phyloP scores from a whole-genome alignment of 2,113 vertebrate species.

The Recurvirostra avosetta region DNA sequence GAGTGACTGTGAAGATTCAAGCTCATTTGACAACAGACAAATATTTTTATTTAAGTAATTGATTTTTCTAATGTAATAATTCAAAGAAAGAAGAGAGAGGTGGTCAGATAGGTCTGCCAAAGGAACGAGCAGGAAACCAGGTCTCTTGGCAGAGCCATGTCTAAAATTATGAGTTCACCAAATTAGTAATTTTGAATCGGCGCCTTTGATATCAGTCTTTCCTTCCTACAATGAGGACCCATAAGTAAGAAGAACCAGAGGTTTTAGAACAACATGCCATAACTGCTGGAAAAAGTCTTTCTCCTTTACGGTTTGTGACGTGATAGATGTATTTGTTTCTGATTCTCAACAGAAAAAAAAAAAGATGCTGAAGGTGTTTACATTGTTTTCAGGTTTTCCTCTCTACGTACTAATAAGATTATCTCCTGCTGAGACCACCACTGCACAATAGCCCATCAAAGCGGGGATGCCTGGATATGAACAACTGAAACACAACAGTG shows the following conservation, averaged over 20 bases:
- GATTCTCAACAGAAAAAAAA: not conserved
- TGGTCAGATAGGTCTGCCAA: not conserved
- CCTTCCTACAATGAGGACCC: not conserved
- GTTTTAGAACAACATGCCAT: not conserved
- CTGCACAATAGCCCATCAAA: not conserved
- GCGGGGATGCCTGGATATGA: not conserved
- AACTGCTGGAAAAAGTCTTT: not conserved
- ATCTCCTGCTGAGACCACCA: not conserved
- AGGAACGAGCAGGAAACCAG: not conserved
- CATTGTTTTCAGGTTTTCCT: not conserved
- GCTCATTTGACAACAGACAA: not conserved
- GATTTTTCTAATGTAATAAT: not conserved
- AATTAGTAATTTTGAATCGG: not conserved
- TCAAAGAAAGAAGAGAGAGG: not conserved
- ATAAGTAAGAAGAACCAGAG: not conserved
- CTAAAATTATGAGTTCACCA: not conserved
- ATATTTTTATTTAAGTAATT: not conserved
- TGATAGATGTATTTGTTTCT: not conserved
- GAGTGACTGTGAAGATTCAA: not conserved
- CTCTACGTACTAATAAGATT: not conserved
- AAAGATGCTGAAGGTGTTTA: not conserved
- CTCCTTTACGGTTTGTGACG: not conserved
- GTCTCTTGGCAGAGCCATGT: not conserved
- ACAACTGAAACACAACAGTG: not conserved
- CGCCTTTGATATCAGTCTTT: not conserved